phyloP scores from a whole-genome alignment of 2,113 vertebrate species.

The Trematocara unimaculatum region DNA sequence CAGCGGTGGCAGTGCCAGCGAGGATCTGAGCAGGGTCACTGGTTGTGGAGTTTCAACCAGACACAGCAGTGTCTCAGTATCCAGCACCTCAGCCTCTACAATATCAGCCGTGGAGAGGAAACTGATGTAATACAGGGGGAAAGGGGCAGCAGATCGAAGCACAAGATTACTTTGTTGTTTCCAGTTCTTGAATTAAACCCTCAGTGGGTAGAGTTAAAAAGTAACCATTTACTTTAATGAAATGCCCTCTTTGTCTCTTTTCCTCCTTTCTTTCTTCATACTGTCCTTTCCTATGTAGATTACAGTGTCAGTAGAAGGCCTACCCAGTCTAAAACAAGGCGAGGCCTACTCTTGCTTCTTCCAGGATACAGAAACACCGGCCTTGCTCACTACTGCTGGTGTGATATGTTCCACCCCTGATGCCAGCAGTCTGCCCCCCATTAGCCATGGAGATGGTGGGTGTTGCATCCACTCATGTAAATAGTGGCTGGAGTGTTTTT shows the following conservation, averaged over 20 bases:
- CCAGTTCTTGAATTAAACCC: neutral
- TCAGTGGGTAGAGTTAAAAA: neutral
- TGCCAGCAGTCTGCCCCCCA: constrained; percentile 72
- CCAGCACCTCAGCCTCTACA: constrained; percentile 80
- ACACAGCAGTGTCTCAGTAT: constrained; percentile 79
- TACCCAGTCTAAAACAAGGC: constrained; percentile 78
- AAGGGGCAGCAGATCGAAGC: neutral
- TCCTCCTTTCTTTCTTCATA: neutral
- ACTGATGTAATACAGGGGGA: constrained; percentile 71
- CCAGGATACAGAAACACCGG: constrained; percentile 81
- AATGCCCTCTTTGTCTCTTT: neutral
- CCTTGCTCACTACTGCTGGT: constrained; percentile 74
- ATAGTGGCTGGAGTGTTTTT: neutral
- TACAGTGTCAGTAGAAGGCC: constrained; percentile 77
- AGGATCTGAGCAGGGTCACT: constrained; percentile 77
- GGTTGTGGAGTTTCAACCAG: constrained; percentile 91
- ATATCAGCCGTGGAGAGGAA: constrained; percentile 87
- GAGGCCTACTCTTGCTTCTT: constrained; percentile 90
- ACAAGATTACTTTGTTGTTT: neutral
- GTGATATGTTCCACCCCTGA: constrained; percentile 86
- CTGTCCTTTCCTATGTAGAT: constrained; percentile 68
- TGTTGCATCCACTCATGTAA: neutral
- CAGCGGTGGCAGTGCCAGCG: constrained; percentile 80
- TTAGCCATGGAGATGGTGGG: constrained; percentile 81
- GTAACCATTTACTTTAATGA: neutral